phyloP scores from a whole-genome alignment of 2,888 invertebrate genomes.

The Trachelus tabidus region DNA sequence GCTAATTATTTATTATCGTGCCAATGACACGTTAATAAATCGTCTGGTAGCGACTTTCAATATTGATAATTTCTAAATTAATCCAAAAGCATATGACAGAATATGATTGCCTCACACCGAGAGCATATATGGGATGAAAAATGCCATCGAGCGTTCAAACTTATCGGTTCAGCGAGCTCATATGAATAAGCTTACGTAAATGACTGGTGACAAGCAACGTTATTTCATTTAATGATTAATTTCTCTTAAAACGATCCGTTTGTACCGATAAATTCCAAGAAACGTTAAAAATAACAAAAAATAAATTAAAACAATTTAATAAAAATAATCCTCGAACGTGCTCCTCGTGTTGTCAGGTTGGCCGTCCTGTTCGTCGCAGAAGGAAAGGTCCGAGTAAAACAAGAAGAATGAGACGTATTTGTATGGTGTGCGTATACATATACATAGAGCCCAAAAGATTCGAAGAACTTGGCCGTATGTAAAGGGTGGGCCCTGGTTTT shows the following conservation, averaged over 20 bases:
- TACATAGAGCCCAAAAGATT: not conserved
- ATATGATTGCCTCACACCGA: not conserved
- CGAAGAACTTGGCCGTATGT: not conserved
- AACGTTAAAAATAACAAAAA: not conserved
- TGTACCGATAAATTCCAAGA: not conserved
- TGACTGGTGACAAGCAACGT: constrained; percentile 46
- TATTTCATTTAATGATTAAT: constrained; percentile 57
- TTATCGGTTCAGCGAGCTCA: constrained; percentile 54
- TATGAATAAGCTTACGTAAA: constrained; percentile 48
- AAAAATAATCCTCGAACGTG: not conserved
- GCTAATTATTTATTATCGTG: not conserved
- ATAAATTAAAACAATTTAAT: too few species aligned
- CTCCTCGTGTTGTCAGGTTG: not conserved
- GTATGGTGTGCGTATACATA: not conserved
- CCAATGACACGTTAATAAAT: not conserved
- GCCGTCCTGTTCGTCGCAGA: not conserved
- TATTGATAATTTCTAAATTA: not conserved
- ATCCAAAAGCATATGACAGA: not conserved
- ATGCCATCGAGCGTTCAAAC: constrained; percentile 22
- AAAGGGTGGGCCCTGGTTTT: not conserved
- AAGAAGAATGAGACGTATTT: not conserved
- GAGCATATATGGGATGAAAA: not conserved
- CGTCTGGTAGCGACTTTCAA: not conserved
- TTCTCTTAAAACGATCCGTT: constrained; percentile 34
- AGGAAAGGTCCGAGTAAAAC: not conserved